Evolutionary conservation across 2,888 invertebrate genomes (phyloP).

Genomic region (Aelia acuminata): DNA sequence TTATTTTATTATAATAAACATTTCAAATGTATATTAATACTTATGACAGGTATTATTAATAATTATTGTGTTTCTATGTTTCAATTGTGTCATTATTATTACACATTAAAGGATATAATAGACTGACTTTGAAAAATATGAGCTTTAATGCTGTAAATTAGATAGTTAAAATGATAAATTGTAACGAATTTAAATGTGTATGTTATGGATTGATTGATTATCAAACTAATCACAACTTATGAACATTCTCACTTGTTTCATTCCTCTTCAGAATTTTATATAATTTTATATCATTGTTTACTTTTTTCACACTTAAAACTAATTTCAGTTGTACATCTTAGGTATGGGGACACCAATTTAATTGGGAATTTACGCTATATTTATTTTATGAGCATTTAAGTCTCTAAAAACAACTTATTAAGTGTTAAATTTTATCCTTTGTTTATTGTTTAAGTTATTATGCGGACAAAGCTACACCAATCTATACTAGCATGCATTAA

Average conservation of each 20-base stretch:
- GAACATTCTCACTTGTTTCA: background rate
- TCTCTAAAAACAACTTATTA: background rate
- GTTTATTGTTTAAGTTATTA: background rate
- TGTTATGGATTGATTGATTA: slow-evolving; percentile 43
- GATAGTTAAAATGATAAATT: slow-evolving; percentile 41
- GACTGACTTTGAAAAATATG: slow-evolving; percentile 57
- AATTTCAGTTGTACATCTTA: background rate
- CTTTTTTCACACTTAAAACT: background rate
- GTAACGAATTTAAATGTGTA: slow-evolving; percentile 47
- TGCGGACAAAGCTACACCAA: background rate
- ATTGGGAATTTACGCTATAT: background rate
- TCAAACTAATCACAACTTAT: background rate
- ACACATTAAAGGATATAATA: slow-evolving; percentile 52
- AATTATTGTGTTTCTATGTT: slow-evolving; percentile 52
- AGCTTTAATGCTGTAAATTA: slow-evolving; percentile 56
- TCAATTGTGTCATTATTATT: slow-evolving; percentile 36
- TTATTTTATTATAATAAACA: slow-evolving; percentile 45
- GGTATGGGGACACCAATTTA: background rate
- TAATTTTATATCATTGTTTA: background rate
- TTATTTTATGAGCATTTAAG: background rate
- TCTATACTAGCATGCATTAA: background rate
- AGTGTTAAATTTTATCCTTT: background rate
- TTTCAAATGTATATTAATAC: slow-evolving; percentile 47
- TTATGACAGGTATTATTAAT: slow-evolving; percentile 39
- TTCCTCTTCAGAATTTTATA: background rate